Base-by-base conservation (phyloP, 2,888 invertebrate species). In the Eupelmus urozonus region DNA sequence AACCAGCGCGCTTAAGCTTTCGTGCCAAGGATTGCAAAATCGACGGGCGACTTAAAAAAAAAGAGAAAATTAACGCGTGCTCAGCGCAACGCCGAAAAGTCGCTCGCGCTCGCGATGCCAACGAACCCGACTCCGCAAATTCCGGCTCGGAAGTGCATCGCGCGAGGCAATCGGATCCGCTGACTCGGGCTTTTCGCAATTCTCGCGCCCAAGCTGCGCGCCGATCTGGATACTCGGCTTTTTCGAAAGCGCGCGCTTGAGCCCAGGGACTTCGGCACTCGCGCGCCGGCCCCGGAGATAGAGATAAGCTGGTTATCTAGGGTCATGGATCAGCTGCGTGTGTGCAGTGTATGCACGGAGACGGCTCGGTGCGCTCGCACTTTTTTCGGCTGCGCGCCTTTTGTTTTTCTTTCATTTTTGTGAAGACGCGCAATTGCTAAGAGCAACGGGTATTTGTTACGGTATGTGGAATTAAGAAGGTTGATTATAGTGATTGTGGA, bases 261-360 rank as follows among this genome's bases (percentile, higher is more conserved):
- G n/a, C 20, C 23, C 9, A 16, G 2, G 2, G 45, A 9, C 9
- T 45, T 45, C 13, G 45, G 34, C 9, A 4, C 18, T 60, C 29
- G 29, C n/a, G 2, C 27, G 49, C 2, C 29, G n/a, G 59, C 76
- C 27, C 27, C 23, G 20, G n/a, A 27, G 11, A 23, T n/a, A 16
- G 62, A 55, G 85, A 85, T 86, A 84, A 84, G 49, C 67, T n/a
- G 70, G 75, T 81, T 86, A 86, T 84, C 83, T 82, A 75, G 82
- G 85, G 84, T 86, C 84, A 84, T 75, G 82, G 80, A 85, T 85
- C 80, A 34, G 34, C 34, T 34, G 3, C 34, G 9, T 34, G 3
- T 34, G 34, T 34, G 9, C 5, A 34, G 76, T n/a, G n/a, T n/a
- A n/a, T n/a, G n/a, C n/a, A n/a, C n/a, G n/a, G n/a, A n/a, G n/a